Evolutionary conservation across 2,888 invertebrate genomes (phyloP).

Genomic region (Adelphocoris suturalis): DNA sequence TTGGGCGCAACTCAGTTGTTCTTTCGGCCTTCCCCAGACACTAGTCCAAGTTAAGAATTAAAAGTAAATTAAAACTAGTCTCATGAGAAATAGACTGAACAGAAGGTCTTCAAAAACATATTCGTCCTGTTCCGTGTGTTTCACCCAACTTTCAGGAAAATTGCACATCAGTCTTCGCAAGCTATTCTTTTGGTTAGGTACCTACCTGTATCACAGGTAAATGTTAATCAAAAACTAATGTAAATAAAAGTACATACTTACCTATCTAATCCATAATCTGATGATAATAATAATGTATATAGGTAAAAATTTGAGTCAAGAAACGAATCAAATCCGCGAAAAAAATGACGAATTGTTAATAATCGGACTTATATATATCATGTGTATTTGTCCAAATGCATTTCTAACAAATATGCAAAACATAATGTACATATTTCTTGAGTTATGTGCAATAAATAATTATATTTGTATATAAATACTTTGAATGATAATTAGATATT

Average conservation of each 20-base stretch:
- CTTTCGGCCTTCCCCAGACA: not conserved
- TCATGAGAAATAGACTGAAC: constrained; percentile 36
- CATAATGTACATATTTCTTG: not conserved
- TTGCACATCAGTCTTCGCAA: no score
- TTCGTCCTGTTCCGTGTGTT: no score
- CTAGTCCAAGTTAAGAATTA: not conserved
- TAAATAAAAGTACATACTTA: no score
- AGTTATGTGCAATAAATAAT: constrained; percentile 11
- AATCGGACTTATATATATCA: not conserved
- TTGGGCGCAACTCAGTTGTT: not conserved
- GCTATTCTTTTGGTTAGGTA: no score
- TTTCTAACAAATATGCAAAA: not conserved
- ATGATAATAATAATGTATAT: no score
- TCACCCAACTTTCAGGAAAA: no score
- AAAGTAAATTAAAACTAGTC: constrained; percentile 43
- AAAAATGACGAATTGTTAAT: not conserved
- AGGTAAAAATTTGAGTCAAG: no score
- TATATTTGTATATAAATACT: not conserved
- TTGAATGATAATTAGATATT: not conserved
- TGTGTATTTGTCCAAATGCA: not conserved
- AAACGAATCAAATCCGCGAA: not conserved
- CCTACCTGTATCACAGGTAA: no score
- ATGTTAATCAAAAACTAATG: no score
- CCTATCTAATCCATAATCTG: no score
- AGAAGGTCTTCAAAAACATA: not conserved